Base-by-base conservation (phyloP, 2,888 invertebrate species). In the Tineola bisselliella region DNA sequence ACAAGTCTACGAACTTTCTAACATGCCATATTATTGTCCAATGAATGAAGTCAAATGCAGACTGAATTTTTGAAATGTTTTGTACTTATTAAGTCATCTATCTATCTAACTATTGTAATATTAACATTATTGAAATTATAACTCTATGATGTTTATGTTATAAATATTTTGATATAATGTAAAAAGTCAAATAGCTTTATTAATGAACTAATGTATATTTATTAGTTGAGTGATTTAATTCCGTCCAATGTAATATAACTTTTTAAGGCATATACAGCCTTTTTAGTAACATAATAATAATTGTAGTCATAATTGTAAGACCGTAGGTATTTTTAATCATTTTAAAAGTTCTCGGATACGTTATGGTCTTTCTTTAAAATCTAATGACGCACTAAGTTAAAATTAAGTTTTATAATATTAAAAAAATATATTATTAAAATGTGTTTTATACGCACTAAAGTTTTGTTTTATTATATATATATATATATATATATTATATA, bases 151-250 rank as follows among this genome's bases (percentile, higher is more conserved):
- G 25, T 25, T 25, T 25, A 25, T 25, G 25, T 25, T 4, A 4
- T 25, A 25, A 17, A 48, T 12, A 17, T 15, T 48, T 48, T 48
- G 17, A 17, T 15, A 17, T 48, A 56, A 72, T 83, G 82, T 84
- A 84, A 79, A 83, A 84, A 84, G 81, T 83, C 81, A 79, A 78
- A 76, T 70, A 84, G 84, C 81, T 84, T 82, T 84, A 84, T 83
- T 84, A 84, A 87, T 81, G 8, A 33, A 58, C 58, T 58, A 58
- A 58, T 58, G 25, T 58, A 8, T 48, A 48, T 54, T 17, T 76
- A 38, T 75, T 75, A 82, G 71, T 67, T 71, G 72, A 72, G 70
- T 71, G 69, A 67, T 71, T 66, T 70, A 69, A 76, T 71, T 78
- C 79, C 77, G 77, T 79, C 78, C 79, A 73, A 61, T 74, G 69